Base-by-base conservation (phyloP, 2,797 vertebrate genomes). In the Cyprinella venusta region DNA sequence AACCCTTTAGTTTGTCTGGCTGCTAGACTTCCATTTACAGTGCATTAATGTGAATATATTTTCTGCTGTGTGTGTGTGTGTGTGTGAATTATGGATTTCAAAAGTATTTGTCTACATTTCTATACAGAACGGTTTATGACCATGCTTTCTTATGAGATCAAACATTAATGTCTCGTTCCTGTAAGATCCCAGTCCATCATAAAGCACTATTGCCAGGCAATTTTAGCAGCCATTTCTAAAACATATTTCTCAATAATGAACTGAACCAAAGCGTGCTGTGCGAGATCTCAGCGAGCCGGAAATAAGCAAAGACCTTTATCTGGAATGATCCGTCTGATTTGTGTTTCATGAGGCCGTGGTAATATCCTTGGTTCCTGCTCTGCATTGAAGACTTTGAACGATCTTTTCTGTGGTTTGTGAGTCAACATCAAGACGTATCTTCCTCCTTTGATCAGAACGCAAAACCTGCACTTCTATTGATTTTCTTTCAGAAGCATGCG, bases 311-410 rank as follows among this genome's bases (percentile, higher is more conserved):
- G 75, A 67, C 82, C 56, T 75, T 86, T 86, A 72, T 88, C 85
- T 82, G 79, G 80, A 85, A 87, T 85, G 71, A 82, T 54, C 42
- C 76, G 56, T 61, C 84, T 82, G 80, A 84, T 83, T 79, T 83
- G 87, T 82, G 76, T 89, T 85, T 82, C 82, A 61, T 52, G 50
- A 79, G 76, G 16, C 61, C 9, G 79, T 42, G 26, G 67, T 80
- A 85, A 85, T 85, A 84, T 84, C 85, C 69, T 79, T 71, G 81
- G 65, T 63, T 77, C 33, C 33, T 61, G n/a, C 42, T 69, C 33
- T 76, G 50, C 67, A 48, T 78, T 42, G 68, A 48, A 45, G 54
- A 48, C 76, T 78, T 74, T 81, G 75, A 88, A 87, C 71, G 82
- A 87, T 88, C 75, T 85, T 82, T 74, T 74, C 6, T 30, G 24